Evolutionary conservation across 2,113 vertebrate genomes (phyloP), one percentile per base, ranked within the genome.

Genomic region (Seriola aureovittata): DNA sequence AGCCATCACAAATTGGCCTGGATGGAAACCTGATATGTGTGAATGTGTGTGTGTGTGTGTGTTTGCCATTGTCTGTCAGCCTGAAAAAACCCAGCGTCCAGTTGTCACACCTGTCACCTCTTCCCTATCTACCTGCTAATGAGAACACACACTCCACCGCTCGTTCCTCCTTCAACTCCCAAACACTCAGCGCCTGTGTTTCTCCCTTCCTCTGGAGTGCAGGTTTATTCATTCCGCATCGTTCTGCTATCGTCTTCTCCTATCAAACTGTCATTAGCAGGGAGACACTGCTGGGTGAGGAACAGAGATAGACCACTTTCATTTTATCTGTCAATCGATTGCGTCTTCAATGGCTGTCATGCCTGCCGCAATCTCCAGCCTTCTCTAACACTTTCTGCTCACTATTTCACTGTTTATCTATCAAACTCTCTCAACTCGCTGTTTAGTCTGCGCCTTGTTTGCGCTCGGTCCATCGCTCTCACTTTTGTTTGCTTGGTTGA

Each of bases 291-390:
- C 10, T 78, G 50, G 42, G 78, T 68, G 66, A 73, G 34, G 70
- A 81, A 67, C 74, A 69, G 29, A 62, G 63, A 76, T n/a, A 40
- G 73, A 52, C 57, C 83, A 65, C 69, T 75, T 75, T 88, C 48
- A 32, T 88, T 85, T 75, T n/a, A 71, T 72, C 78, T 42, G 82
- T 68, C 73, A 79, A 72, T 82, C 34, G 73, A 86, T 86, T 63
- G 66, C 2, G 44, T 78, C 65, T 80, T 67, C 77, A 78, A 66
- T 42, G 44, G 57, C 82, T 87, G 88, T 72, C 86, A 65, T 48
- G 36, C 36, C 73, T 50, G 48, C 63, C 73, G 38, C 16, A 0
- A 36, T 71, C 60, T 16, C 52, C 65, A 57, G 32, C 34, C 62
- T 74, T 21, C 32, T 66, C 40, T 10, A 48, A 46, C 78, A 67